Base-by-base conservation (phyloP, 2,797 vertebrate species). In the Tympanoctomys barrerae region DNA sequence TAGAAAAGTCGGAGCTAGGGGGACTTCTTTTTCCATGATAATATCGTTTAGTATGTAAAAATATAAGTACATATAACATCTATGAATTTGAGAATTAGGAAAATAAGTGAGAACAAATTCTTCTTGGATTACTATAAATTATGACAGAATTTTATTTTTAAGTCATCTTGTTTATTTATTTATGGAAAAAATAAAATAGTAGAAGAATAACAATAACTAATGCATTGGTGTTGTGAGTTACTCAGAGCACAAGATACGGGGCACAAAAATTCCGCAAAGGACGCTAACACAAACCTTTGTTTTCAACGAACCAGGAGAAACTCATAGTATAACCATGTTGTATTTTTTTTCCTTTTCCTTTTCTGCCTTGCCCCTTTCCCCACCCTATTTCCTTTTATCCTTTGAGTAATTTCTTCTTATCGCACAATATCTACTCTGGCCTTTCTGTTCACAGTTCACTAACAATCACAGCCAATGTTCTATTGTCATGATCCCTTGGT, bases 391-490 rank as follows among this genome's bases (percentile, higher is more conserved):
- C 66, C 33, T n/a, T n/a, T n/a, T 18, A 8, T 68, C 66, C 66
- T 68, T n/a, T 36, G 66, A 70, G 33, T 70, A 21, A 70, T 70
- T 9, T 36, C 33, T 36, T 36, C 33, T 18, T 22, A 26, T 24
- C 9, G 7, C 33, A n/a, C 18, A 70, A 4, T 19, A 36, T 36
- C 16, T 36, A 70, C 19, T 33, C 92, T 39, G 66, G 28, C 33
- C 68, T 84, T 70, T 95, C 54, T 96, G 75, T 61, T 96, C 94
- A 87, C 90, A 87, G 39, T 89, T 86, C 89, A 83, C 36, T 93
- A 57, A 28, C n/a, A 46, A 66, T 92, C 89, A 89, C 68, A 90
- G 83, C 66, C 87, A 84, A 7, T 59, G 16, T 85, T 88, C 7
- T 24, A 93, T 83, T 92, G 39, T 86, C 90, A 82, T 68, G 85